phyloP scores from a whole-genome alignment of 2,113 vertebrate genomes.

The Athene cunicularia region DNA sequence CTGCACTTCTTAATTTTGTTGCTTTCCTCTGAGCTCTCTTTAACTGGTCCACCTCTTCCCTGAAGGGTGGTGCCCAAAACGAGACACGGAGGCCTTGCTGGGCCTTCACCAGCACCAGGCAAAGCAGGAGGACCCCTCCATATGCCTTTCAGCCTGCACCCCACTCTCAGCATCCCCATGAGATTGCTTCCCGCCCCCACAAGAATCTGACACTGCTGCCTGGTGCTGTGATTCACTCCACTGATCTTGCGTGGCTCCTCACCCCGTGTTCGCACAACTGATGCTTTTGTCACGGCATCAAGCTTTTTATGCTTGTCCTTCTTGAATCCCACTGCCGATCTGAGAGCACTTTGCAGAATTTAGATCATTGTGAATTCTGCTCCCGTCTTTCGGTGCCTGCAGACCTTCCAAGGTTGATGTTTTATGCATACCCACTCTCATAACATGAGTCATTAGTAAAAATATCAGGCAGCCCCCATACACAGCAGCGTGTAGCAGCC shows the following conservation, averaged over 20 bases:
- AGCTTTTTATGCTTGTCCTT: background rate
- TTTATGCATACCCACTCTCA: conserved; percentile 29
- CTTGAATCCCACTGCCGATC: background rate
- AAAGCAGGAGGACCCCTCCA: background rate
- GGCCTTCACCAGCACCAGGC: background rate
- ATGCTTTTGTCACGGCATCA: background rate
- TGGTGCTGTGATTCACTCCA: background rate
- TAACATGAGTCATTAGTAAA: conserved; percentile 37
- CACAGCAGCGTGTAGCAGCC: background rate
- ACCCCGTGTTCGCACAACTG: background rate
- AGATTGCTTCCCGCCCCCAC: rapidly evolving
- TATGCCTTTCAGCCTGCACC: background rate
- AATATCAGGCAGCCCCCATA: background rate
- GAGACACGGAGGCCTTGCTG: background rate
- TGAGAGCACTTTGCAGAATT: background rate
- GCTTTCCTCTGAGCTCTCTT: background rate
- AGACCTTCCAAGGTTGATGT: background rate
- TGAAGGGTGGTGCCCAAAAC: background rate
- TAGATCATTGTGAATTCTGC: conserved; percentile 37
- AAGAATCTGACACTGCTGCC: rapidly evolving
- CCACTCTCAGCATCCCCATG: rapidly evolving
- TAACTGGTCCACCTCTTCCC: background rate
- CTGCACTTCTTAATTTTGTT: background rate
- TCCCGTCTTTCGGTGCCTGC: background rate
- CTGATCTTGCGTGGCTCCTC: background rate